A percentile compares a stretch with the other conserved stretches of the same genome.
phyloP scores from a whole-genome alignment of 2,797 vertebrate genomes.

The Parauchenoglanis ngamensis region DNA sequence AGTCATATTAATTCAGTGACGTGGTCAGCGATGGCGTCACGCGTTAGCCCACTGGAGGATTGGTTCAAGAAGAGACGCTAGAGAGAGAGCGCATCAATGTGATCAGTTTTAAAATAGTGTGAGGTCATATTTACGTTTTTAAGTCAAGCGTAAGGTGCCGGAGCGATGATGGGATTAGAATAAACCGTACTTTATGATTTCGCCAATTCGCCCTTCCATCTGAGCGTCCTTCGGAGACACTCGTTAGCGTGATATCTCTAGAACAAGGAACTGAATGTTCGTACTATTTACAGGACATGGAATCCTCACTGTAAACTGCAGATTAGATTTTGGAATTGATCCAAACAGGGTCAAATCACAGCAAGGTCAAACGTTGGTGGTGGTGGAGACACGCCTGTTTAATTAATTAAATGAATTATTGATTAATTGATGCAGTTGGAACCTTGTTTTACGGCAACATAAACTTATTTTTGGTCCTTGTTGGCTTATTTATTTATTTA shows the following conservation, averaged over 20 bases:
- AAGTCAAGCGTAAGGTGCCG: background rate
- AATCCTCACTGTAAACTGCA: background rate
- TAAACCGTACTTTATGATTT: background rate
- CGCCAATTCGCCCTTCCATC: background rate
- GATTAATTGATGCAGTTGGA: background rate
- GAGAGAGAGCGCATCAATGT: background rate
- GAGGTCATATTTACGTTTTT: background rate
- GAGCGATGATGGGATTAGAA: background rate
- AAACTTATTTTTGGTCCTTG: background rate
- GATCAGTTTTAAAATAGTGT: conserved; percentile 9
- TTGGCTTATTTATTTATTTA: background rate
- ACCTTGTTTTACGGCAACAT: background rate
- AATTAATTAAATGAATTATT: background rate
- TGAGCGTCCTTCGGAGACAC: background rate
- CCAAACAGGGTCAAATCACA: background rate
- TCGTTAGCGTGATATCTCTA: background rate
- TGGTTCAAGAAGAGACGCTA: conserved; percentile 8
- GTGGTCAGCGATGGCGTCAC: conserved; percentile 26
- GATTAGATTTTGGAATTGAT: background rate
- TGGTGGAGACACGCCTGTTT: background rate
- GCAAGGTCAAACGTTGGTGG: background rate
- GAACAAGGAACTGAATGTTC: background rate
- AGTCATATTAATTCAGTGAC: conserved; percentile 30
- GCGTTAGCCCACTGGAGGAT: conserved; percentile 13
- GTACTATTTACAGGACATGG: background rate